Conservation (phyloP, 2,113 vertebrate species). For the Hiodon tergisus region DNA sequence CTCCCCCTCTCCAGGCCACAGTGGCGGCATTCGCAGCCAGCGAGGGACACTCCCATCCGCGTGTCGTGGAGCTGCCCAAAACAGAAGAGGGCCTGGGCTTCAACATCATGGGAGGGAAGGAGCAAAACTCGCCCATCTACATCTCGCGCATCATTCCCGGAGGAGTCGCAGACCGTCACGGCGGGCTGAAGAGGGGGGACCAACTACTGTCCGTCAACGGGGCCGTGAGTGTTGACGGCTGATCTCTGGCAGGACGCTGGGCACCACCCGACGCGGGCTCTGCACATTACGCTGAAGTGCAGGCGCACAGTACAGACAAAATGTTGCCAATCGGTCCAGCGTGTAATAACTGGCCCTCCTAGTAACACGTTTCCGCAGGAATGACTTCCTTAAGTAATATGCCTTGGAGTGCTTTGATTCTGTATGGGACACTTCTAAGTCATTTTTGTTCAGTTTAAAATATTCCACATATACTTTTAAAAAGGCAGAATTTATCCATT, state of each 20-base stretch:
- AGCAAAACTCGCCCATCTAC: constrained; percentile 97
- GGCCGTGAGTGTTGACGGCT: constrained; percentile 69
- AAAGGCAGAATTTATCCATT: too few relatives aligned
- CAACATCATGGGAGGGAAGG: constrained; percentile 98
- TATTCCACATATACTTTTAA: too few relatives aligned
- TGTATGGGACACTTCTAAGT: too few relatives aligned
- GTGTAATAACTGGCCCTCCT: too few relatives aligned
- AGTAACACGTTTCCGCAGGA: too few relatives aligned
- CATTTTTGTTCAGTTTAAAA: too few relatives aligned
- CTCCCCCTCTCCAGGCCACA: constrained; percentile 68
- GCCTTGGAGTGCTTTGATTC: too few relatives aligned
- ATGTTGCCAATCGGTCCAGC: too few relatives aligned
- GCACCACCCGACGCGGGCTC: background rate
- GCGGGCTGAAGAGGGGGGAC: constrained; percentile 92
- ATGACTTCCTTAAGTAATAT: too few relatives aligned
- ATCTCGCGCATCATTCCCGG: constrained; percentile 96
- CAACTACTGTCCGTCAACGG: constrained; percentile 97
- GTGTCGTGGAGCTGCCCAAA: constrained; percentile 97
- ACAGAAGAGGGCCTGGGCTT: constrained; percentile 96
- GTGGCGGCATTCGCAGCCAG: constrained; percentile 97
- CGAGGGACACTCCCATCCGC: constrained; percentile 93
- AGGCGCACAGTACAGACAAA: too few relatives aligned
- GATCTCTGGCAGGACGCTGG: too few relatives aligned
- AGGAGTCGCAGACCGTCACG: constrained; percentile 91
- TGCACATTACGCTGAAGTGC: too few relatives aligned